Conservation (phyloP, 2,888 invertebrate genomes). For the Sarcophaga caerulescens region DNA sequence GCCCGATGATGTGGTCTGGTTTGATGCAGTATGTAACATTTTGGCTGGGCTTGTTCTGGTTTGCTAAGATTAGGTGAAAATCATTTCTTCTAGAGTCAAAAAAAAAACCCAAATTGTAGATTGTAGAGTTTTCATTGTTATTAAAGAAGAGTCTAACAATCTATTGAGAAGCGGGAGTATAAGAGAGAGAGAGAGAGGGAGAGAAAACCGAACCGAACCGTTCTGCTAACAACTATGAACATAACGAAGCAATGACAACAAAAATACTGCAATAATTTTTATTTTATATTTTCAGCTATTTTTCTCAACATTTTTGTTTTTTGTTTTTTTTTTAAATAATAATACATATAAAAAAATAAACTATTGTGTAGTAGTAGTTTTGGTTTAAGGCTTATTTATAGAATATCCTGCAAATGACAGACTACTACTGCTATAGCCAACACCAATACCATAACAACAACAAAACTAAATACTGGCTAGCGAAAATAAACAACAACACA, state of each 20-base stretch:
- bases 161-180: no score
- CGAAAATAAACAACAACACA: conserved; percentile 9
- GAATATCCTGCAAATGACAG: conserved; percentile 64
- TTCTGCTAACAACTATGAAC: no score
- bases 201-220: no score
- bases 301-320: conserved; percentile 23
- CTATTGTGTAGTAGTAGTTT: conserved; percentile 47
- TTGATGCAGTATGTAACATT: not conserved
- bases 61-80: not conserved
- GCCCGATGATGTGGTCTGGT: not conserved
- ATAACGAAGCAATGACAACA: no score
- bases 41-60: not conserved
- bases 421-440: conserved; percentile 25
- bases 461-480: not conserved
- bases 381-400: conserved; percentile 63
- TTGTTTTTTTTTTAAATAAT: no score
- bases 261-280: not conserved
- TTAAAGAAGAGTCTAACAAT: no score
- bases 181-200: no score
- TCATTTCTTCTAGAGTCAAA: not conserved
- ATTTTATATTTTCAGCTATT: not conserved
- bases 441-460: conserved; percentile 12
- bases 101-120: not conserved
- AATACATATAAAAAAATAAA: conserved; percentile 35
- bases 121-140: not conserved